These are phyloP conservation scores for Pseudorhombus dupliciocellatus DNA, from an alignment of 2,113 vertebrate genomes.

Conservation along the genomic window DNA sequence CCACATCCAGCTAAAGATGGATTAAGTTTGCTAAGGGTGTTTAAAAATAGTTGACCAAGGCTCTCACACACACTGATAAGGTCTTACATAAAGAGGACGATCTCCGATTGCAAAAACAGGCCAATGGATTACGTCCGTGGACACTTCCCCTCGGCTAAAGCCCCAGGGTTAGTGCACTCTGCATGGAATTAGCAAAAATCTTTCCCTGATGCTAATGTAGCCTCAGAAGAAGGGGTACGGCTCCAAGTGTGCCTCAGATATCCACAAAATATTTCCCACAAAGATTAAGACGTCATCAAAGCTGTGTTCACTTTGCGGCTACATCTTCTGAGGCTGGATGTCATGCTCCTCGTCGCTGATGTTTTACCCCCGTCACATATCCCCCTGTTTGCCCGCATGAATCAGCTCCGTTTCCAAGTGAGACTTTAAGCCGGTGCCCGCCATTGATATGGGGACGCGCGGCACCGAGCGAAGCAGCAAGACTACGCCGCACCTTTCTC, in stretches of 20 bases:
- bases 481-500: conserved; percentile 30
- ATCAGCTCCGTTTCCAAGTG: conserved; percentile 9
- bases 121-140: conserved; percentile 45
- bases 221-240: conserved; percentile 12
- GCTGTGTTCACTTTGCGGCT: no score
- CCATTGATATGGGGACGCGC: neutral
- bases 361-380: neutral
- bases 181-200: conserved; percentile 42
- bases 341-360: neutral
- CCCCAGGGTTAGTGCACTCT: conserved; percentile 6
- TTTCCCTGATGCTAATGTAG: conserved; percentile 42
- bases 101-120: conserved; percentile 26
- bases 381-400: conserved; percentile 12
- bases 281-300: no score
- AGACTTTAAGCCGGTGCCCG: neutral
- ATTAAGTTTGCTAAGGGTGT: conserved; percentile 71
- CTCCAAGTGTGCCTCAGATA: conserved; percentile 9
- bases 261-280: neutral
- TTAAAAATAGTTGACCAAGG: conserved; percentile 74
- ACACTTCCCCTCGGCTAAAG: conserved; percentile 33
- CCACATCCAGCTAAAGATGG: conserved; percentile 70
- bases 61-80: conserved; percentile 48
- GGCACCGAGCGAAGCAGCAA: neutral
- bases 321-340: neutral
- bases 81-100: conserved; percentile 74